phyloP scores from a whole-genome alignment of 2,888 invertebrate species.

The Pristionchus arcanus region DNA sequence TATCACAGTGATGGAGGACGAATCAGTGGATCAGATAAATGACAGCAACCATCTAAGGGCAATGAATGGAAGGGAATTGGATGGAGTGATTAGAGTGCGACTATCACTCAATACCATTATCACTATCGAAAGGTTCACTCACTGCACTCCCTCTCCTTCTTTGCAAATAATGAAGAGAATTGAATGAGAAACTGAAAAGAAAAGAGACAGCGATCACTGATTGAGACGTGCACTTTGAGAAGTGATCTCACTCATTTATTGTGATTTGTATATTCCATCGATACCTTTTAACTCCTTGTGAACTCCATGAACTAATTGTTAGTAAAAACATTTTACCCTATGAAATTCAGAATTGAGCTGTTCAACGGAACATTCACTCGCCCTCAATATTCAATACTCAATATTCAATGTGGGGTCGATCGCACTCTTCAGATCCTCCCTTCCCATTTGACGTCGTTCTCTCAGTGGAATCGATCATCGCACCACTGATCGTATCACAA shows the following conservation, averaged over 20 bases:
- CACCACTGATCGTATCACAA: not conserved
- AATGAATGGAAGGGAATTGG: not conserved
- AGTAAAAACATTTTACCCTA: not conserved
- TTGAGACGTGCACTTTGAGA: not conserved
- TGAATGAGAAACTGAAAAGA: not conserved
- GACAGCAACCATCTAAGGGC: not conserved
- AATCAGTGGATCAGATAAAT: too few relatives aligned
- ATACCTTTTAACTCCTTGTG: not conserved
- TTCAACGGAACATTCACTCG: not conserved
- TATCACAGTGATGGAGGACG: too few relatives aligned
- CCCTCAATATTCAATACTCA: conserved; percentile 9
- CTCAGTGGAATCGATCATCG: not conserved
- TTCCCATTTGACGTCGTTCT: not conserved
- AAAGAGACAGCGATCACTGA: not conserved
- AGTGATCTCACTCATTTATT: not conserved
- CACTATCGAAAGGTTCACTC: not conserved
- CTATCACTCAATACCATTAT: conserved; percentile 2
- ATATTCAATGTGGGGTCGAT: conserved; percentile 11
- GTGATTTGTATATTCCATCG: not conserved
- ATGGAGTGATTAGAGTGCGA: not conserved
- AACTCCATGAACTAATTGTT: not conserved
- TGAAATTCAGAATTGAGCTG: not conserved
- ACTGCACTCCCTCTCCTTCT: not conserved
- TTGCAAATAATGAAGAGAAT: conserved; percentile 1
- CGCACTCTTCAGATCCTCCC: not conserved